Evolutionary conservation across 23 tunicate species (phyloP).

Genomic region (Botrylloides violaceus): DNA sequence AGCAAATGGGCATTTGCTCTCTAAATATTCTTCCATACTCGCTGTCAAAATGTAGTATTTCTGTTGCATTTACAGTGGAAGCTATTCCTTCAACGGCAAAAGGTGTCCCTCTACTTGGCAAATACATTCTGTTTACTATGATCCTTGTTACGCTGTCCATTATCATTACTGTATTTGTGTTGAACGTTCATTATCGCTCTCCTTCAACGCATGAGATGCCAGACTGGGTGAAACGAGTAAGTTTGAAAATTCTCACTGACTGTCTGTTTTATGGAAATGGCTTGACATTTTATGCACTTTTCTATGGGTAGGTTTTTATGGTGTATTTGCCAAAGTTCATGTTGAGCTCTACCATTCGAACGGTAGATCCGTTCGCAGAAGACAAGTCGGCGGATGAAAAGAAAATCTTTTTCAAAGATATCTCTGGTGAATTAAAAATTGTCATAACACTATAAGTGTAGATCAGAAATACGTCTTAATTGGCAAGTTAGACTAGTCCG

Average conservation of each 20-base stretch:
- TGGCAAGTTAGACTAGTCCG: too few relatives aligned
- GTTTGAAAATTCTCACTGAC: too few relatives aligned
- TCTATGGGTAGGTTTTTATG: constrained; percentile 59
- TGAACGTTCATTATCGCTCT: constrained; percentile 86
- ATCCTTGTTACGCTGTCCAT: constrained; percentile 84
- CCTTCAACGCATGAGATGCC: constrained; percentile 94
- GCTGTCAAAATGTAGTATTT: too few relatives aligned
- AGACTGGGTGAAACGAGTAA: constrained; percentile 71
- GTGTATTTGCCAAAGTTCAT: constrained; percentile 76
- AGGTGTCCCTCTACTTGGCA: constrained; percentile 90
- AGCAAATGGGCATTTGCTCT: too few relatives aligned
- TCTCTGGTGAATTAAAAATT: constrained; percentile 46
- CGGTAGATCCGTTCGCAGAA: constrained; percentile 63
- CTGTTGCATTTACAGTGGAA: constrained; percentile 82
- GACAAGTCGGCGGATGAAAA: constrained; percentile 18
- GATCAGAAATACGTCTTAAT: too few relatives aligned
- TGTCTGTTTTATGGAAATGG: not conserved
- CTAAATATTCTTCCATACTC: too few relatives aligned
- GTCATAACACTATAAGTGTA: too few relatives aligned
- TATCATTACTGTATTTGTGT: constrained; percentile 79
- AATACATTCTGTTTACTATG: constrained; percentile 97
- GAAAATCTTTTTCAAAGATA: constrained; percentile 37
- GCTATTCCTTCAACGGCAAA: constrained; percentile 96
- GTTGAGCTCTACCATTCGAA: constrained; percentile 80
- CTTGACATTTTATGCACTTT: too few relatives aligned